phyloP scores from a whole-genome alignment of 2,888 invertebrate genomes.

The Sicus ferrugineus region DNA sequence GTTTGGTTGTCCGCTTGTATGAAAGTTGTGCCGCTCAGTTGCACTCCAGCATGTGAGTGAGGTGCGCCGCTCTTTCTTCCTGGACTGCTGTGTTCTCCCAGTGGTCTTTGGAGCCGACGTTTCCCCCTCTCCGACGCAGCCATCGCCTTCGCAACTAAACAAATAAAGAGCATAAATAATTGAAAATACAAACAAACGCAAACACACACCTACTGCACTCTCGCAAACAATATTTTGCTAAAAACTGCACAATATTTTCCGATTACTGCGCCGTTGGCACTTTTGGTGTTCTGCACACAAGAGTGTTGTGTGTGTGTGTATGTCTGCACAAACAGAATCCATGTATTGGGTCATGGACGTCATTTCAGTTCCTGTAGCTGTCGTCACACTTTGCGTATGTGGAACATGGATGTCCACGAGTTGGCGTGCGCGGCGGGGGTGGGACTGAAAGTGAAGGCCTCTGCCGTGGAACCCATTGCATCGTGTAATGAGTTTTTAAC shows the following conservation, averaged over 20 bases:
- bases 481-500: constrained; percentile 24
- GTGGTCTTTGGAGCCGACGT: too few species aligned
- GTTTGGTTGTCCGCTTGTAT: background rate
- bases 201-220: background rate
- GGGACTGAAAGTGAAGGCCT: background rate
- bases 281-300: constrained; percentile 1
- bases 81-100: too few species aligned
- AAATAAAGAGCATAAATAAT: constrained; percentile 30
- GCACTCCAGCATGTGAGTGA: constrained; percentile 15
- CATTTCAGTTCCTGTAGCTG: background rate
- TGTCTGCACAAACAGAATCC: background rate
- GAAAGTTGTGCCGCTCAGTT: constrained; percentile 26
- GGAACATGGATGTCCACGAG: background rate
- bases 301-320: constrained; percentile 1
- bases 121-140: background rate
- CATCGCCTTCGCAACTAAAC: constrained; percentile 4
- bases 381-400: constrained; percentile 6
- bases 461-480: background rate
- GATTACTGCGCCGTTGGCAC: too few species aligned
- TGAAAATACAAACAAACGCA: constrained; percentile 6
- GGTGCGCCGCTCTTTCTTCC: too few species aligned
- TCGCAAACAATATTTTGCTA: background rate
- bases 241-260: too few species aligned
- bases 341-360: constrained; percentile 25
- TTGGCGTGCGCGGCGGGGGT: background rate